phyloP scores from a whole-genome alignment of 1,140 invertebrate genomes.

The Semibalanus balanoides region DNA sequence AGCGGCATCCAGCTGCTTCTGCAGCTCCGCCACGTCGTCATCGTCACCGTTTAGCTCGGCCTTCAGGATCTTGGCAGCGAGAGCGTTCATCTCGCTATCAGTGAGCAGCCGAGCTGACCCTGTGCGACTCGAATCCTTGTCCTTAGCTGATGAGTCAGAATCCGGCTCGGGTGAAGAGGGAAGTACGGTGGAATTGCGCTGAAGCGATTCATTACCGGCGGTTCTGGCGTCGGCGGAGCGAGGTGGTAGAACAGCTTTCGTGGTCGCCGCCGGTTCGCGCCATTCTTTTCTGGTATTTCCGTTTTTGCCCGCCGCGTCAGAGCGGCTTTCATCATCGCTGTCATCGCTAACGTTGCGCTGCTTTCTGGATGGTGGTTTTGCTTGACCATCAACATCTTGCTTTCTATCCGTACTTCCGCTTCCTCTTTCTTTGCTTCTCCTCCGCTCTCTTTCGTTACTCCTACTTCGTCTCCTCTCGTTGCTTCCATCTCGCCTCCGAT shows the following conservation, averaged over 20 bases:
- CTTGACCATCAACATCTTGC: background rate
- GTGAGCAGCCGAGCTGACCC: constrained; percentile 19
- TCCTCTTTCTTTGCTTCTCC: background rate
- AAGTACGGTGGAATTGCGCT: too few relatives aligned
- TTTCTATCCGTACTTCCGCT: background rate
- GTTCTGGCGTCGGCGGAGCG: too few relatives aligned
- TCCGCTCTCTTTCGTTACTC: background rate
- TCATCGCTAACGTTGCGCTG: background rate
- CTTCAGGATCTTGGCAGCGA: constrained; percentile 75
- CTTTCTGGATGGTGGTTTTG: too few relatives aligned
- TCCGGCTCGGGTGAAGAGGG: too few relatives aligned
- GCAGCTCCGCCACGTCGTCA: constrained; percentile 47
- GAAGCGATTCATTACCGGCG: too few relatives aligned
- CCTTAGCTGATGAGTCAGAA: too few relatives aligned
- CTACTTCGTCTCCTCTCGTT: constrained; percentile 6
- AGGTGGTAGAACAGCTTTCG: background rate
- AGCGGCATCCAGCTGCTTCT: constrained; percentile 54
- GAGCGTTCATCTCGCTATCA: constrained; percentile 70
- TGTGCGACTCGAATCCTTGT: background rate
- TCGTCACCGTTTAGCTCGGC: constrained; percentile 68
- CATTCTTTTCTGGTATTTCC: too few relatives aligned
- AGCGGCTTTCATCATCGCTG: too few relatives aligned
- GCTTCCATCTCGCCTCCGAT: background rate
- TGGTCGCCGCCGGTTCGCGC: too few relatives aligned
- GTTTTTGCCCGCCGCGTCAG: too few relatives aligned